phyloP scores from a whole-genome alignment of 2,797 vertebrate species.

The Zenarchopterus dispar region DNA sequence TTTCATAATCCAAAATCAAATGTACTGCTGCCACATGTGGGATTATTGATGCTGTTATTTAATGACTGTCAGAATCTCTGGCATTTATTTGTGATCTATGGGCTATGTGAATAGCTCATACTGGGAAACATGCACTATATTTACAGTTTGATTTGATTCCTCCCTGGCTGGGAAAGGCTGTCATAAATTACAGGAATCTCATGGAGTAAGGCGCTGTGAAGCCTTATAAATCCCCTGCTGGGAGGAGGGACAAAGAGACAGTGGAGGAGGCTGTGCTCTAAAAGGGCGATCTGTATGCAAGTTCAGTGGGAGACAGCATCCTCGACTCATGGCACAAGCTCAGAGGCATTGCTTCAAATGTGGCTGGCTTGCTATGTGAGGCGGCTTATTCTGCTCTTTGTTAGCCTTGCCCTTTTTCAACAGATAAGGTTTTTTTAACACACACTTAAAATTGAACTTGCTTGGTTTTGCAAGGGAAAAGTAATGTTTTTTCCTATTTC shows the following conservation, averaged over 20 bases:
- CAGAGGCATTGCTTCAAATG: conserved; percentile 57
- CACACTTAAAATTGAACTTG: conserved; percentile 33
- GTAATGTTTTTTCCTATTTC: conserved; percentile 17
- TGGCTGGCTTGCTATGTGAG: conserved; percentile 54
- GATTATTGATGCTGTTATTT: conserved; percentile 77
- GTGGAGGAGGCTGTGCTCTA: conserved; percentile 56
- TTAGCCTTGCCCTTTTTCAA: conserved; percentile 24
- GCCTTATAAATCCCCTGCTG: conserved; percentile 62
- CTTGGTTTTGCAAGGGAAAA: conserved; percentile 13
- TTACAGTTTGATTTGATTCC: conserved; percentile 80
- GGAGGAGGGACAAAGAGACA: conserved; percentile 61
- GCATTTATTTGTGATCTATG: conserved; percentile 66
- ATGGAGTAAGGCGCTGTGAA: conserved; percentile 55
- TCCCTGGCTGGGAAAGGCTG: conserved; percentile 65
- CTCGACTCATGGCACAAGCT: conserved; percentile 67
- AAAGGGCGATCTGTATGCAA: conserved; percentile 63
- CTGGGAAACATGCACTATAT: conserved; percentile 72
- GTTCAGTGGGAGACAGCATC: conserved; percentile 63
- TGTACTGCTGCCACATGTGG: conserved; percentile 61
- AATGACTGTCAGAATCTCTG: conserved; percentile 69
- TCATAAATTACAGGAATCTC: conserved; percentile 73
- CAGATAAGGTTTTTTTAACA: conserved; percentile 22
- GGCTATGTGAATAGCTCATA: conserved; percentile 53
- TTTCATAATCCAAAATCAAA: conserved; percentile 73
- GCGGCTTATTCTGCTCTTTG: conserved; percentile 37